These are phyloP conservation scores for Phthorimaea operculella DNA, from an alignment of 1,140 invertebrate species.

Conservation along the genomic window DNA sequence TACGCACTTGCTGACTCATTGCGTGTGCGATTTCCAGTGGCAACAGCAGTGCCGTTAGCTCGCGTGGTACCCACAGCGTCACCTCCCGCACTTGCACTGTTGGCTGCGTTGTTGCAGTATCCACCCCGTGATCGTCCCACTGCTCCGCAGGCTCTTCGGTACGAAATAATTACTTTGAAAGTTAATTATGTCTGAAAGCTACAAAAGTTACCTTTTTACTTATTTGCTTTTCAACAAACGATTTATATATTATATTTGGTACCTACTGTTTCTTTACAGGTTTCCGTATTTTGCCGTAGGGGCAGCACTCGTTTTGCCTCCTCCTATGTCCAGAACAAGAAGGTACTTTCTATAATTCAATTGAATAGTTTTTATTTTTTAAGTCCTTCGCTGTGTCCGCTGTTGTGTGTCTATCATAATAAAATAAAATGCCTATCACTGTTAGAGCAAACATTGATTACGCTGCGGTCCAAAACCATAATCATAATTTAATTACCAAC, in stretches of 20 bases:
- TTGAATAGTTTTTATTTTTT: too few relatives aligned
- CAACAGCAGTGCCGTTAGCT: slow-evolving; percentile 80
- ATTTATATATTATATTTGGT: too few relatives aligned
- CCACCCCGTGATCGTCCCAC: slow-evolving; percentile 94
- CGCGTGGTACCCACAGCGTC: slow-evolving; percentile 88
- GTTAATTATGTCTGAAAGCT: not conserved
- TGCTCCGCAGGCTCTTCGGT: slow-evolving; percentile 87
- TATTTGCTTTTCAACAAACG: too few relatives aligned
- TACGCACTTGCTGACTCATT: slow-evolving; percentile 91
- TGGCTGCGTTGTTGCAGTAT: slow-evolving; percentile 91
- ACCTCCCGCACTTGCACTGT: slow-evolving; percentile 83
- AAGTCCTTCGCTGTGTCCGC: too few relatives aligned
- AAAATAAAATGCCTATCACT: too few relatives aligned
- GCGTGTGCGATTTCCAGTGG: slow-evolving; percentile 97
- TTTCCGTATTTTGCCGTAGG: slow-evolving; percentile 60
- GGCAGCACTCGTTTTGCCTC: slow-evolving; percentile 35
- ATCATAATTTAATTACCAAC: too few relatives aligned
- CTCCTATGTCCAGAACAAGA: slow-evolving; percentile 39
- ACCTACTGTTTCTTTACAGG: slow-evolving; percentile 31
- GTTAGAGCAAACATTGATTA: too few relatives aligned
- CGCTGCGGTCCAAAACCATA: too few relatives aligned
- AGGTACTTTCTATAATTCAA: slow-evolving; percentile 30
- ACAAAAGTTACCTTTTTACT: not conserved
- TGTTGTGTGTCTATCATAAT: too few relatives aligned
- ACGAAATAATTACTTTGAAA: not conserved